phyloP scores from a whole-genome alignment of 2,888 invertebrate genomes.

The Hypercompe scribonia region DNA sequence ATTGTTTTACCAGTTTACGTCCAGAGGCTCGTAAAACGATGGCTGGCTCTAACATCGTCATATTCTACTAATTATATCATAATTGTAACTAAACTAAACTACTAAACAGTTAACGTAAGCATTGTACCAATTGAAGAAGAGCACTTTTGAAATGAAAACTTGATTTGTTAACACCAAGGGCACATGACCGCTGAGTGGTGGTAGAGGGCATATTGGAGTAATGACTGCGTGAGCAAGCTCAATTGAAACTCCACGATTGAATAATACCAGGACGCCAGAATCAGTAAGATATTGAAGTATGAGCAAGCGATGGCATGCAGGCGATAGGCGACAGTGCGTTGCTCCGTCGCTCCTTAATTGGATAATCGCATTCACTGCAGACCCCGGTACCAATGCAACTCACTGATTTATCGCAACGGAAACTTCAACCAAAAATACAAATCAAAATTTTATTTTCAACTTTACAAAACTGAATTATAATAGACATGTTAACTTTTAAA shows the following conservation, averaged over 20 bases:
- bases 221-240: conserved; percentile 6
- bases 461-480: neutral
- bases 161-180: conserved; percentile 36
- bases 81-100: neutral
- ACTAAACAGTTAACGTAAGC: neutral
- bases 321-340: conserved; percentile 47
- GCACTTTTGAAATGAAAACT: conserved; percentile 28
- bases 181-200: conserved; percentile 32
- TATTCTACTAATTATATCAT: neutral
- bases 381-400: conserved; percentile 42
- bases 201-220: neutral
- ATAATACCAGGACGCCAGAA: conserved; percentile 36
- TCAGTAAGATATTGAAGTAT: conserved; percentile 22
- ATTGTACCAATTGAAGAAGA: conserved; percentile 7
- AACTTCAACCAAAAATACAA: too few relatives aligned
- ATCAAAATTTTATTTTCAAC: too few relatives aligned
- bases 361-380: conserved; percentile 59
- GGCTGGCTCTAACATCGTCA: too few relatives aligned
- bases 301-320: conserved; percentile 27
- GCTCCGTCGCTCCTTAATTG: conserved; percentile 61
- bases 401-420: conserved; percentile 7
- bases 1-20: neutral
- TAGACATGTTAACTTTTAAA: neutral
- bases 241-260: conserved; percentile 35
- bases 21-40: too few relatives aligned